Base-by-base conservation (phyloP, 2,797 vertebrate genomes). In the Rhabdophis nuchalis region DNA sequence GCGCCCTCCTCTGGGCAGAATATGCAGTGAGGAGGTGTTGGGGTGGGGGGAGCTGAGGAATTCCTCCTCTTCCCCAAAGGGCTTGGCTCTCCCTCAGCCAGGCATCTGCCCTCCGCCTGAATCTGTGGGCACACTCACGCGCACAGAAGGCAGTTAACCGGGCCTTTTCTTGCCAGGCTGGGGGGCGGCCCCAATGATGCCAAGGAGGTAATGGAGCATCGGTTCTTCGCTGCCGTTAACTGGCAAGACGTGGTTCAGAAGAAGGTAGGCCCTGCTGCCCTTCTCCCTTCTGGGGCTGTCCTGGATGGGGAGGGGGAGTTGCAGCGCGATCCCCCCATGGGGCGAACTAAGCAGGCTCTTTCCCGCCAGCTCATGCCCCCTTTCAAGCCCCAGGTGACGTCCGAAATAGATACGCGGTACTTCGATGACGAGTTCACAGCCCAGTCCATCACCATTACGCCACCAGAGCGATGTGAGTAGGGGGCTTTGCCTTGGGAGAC, bases 371-470 rank as follows among this genome's bases (percentile, higher is more conserved):
- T 99, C 85, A 94, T 97, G 91, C 99, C 99, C 0, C 99, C 99
- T 0, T 99, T 99, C 97, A 99, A 99, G 94, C 99, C 99, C 92
- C 99, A 99, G 93, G 99, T 99, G 89, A 99, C 98, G 0, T 99
- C 99, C 0, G 99, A 99, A 97, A 98, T 98, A 0, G 99, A 99
- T 96, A 99, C 99, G 0, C 98, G 99, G 91, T 99, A 99, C 96
- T 99, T 99, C 4, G 99, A 99, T 0, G 99, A 99, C 0, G 99
- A 99, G 95, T 99, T 99, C 98, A 99, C 99, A 0, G 98, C 99
- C 89, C 99, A 99, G 96, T 98, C 98, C 89, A 99, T 99, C 95
- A 99, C 99, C 53, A 98, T 99, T 96, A 99, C 99, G 3, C 99
- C 99, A 1, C 99, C 99, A 0, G 99, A 99, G 95, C 98, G 98